Evolutionary conservation across 2,797 vertebrate genomes (phyloP).

Genomic region (Pteronotus mesoamericanus): DNA sequence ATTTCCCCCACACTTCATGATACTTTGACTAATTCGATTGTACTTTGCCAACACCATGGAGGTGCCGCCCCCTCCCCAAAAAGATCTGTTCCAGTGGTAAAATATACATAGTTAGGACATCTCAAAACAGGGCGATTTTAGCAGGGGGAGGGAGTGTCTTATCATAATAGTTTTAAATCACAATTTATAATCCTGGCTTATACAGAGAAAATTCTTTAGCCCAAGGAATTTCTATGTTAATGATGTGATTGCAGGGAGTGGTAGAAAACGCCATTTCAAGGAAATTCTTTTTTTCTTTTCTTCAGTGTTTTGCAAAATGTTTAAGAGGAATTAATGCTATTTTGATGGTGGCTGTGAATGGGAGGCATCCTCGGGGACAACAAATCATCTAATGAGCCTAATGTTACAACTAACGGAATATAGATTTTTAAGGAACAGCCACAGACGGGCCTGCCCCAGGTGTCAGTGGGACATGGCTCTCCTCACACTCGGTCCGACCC

Average conservation of each 20-base stretch:
- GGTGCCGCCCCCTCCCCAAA: constrained; percentile 57
- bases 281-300: background rate
- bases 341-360: background rate
- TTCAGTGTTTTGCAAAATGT: background rate
- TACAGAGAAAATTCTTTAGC: background rate
- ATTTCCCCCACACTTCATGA: constrained; percentile 62
- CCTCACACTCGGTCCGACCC: too few relatives aligned
- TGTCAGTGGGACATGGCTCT: background rate
- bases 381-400: accelerated
- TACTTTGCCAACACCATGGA: constrained; percentile 67
- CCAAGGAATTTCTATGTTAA: constrained; percentile 28
- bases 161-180: constrained; percentile 51
- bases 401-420: background rate
- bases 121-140: background rate
- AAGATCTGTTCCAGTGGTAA: constrained; percentile 44
- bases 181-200: constrained; percentile 55
- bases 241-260: background rate
- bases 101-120: constrained; percentile 15
- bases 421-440: background rate
- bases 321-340: background rate
- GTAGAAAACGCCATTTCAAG: background rate
- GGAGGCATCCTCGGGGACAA: background rate
- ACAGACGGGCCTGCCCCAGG: background rate
- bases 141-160: background rate
- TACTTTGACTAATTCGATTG: constrained; percentile 64